Evolutionary conservation across 1,140 invertebrate species (phyloP).

Genomic region (Lepidurus couesii): DNA sequence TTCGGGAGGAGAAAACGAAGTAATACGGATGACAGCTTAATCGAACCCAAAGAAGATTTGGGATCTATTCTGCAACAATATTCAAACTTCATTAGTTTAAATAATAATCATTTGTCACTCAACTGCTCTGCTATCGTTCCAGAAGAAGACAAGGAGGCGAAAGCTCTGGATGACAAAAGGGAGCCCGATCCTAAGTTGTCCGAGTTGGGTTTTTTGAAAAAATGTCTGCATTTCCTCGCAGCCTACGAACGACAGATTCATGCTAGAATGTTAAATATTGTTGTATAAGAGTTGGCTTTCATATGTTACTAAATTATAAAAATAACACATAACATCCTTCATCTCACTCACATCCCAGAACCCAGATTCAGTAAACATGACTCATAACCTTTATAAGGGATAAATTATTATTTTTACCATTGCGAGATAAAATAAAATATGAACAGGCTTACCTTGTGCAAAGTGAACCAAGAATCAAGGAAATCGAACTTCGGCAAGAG

Average conservation of each 20-base stretch:
- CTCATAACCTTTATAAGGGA: too few relatives aligned
- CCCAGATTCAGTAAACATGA: too few relatives aligned
- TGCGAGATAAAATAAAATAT: too few relatives aligned
- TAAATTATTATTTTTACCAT: too few relatives aligned
- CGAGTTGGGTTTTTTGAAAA: background rate
- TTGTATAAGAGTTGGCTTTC: background rate
- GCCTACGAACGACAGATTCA: background rate
- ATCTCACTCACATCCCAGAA: too few relatives aligned
- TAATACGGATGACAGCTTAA: background rate
- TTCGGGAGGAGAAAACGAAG: constrained; percentile 27
- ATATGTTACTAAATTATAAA: background rate
- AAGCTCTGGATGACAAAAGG: background rate
- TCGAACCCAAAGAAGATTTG: background rate
- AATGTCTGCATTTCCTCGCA: background rate
- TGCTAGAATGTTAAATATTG: background rate
- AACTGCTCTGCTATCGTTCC: background rate
- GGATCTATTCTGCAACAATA: background rate
- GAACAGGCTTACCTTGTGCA: too few relatives aligned
- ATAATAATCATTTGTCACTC: background rate
- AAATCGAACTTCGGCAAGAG: too few relatives aligned
- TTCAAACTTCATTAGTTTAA: background rate
- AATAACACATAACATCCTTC: background rate
- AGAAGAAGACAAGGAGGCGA: background rate
- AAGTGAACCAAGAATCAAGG: too few relatives aligned
- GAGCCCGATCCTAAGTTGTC: background rate